phyloP scores from a whole-genome alignment of 2,113 vertebrate genomes.

The Pangasianodon hypophthalmus region DNA sequence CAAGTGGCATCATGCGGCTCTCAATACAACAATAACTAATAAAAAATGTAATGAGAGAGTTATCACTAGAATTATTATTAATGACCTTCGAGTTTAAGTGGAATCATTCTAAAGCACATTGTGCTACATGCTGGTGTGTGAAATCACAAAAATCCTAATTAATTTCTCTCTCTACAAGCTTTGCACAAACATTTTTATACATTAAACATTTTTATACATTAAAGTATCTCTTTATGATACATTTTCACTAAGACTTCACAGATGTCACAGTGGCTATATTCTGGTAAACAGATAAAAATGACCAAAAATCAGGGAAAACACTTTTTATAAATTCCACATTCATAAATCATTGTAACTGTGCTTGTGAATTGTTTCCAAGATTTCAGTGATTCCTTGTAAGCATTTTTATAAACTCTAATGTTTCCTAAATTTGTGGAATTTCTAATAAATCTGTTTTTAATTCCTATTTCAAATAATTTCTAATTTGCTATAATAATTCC shows the following conservation, averaged over 20 bases:
- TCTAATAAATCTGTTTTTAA: too few relatives aligned
- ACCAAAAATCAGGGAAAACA: background rate
- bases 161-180: background rate
- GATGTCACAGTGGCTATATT: background rate
- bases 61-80: background rate
- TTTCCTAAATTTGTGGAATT: background rate
- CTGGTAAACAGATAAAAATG: background rate
- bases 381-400: background rate
- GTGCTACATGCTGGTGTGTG: background rate
- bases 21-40: background rate
- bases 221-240: background rate
- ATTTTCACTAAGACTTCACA: background rate
- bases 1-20: background rate
- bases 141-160: background rate
- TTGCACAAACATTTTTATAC: background rate
- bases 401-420: background rate
- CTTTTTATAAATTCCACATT: background rate
- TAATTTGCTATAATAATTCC: background rate
- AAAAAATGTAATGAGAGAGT: background rate
- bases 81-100: background rate
- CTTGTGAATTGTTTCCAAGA: background rate
- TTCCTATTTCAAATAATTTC: background rate
- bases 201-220: background rate
- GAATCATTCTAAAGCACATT: background rate
- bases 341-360: background rate